Conservation (phyloP, 1,140 invertebrate genomes). For the Ceratitis capitata region DNA sequence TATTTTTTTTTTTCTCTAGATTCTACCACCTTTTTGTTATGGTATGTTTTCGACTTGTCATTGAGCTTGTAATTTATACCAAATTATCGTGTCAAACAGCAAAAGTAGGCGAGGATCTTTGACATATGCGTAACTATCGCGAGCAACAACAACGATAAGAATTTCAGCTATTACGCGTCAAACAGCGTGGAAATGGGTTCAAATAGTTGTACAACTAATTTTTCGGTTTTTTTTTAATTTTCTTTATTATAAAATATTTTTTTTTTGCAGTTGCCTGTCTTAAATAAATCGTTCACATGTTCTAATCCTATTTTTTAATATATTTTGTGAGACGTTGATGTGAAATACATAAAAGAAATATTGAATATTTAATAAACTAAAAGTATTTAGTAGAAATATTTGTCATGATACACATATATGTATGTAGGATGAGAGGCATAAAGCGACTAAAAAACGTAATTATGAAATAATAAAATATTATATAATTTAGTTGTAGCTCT, state of each 20-base stretch:
- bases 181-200: not conserved
- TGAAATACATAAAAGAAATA: too few relatives aligned
- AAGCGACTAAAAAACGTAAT: too few relatives aligned
- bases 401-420: not conserved
- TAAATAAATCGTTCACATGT: not conserved
- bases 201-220: not conserved
- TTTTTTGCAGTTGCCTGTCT: not conserved
- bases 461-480: too few relatives aligned
- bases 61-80: constrained; percentile 34
- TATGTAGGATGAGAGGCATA: not conserved
- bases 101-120: constrained; percentile 33
- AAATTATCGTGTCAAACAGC: constrained; percentile 35
- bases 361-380: not conserved
- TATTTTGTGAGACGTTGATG: too few relatives aligned
- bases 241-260: not conserved
- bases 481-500: too few relatives aligned
- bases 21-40: not conserved
- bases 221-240: too few relatives aligned
- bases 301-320: not conserved
- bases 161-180: not conserved
- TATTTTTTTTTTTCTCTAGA: not conserved
- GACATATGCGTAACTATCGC: constrained; percentile 16
- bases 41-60: not conserved
- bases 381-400: not conserved
- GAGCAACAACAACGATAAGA: not conserved